Evolutionary conservation across 2,888 invertebrate genomes (phyloP).

Genomic region (Sthenelais limicola): DNA sequence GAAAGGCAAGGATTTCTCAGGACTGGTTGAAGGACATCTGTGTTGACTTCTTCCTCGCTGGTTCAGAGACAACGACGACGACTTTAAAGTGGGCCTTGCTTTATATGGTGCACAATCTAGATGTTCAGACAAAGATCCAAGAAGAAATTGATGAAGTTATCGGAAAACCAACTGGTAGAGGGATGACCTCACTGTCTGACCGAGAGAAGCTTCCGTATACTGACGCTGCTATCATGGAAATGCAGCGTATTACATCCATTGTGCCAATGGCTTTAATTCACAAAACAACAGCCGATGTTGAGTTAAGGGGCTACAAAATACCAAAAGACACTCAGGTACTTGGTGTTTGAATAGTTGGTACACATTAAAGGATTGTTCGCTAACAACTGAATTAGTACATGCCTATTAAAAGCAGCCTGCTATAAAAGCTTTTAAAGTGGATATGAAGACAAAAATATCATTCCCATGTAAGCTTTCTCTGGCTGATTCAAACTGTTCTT

Average conservation of each 20-base stretch:
- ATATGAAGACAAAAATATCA: no score
- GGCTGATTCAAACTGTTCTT: no score
- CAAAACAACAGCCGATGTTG: conserved; percentile 52
- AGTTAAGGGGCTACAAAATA: conserved; percentile 32
- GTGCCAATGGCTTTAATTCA: conserved; percentile 55
- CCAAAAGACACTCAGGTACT: conserved; percentile 27
- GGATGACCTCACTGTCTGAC: conserved; percentile 43
- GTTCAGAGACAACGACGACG: conserved; percentile 32
- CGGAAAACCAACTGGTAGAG: neutral
- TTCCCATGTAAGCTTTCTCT: no score
- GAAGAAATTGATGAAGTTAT: neutral
- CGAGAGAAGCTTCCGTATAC: conserved; percentile 53
- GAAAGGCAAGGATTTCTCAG: neutral
- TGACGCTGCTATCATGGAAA: conserved; percentile 57
- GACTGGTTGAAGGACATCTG: no score
- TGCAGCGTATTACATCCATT: conserved; percentile 55
- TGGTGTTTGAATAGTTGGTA: no score
- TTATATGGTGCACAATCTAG: conserved; percentile 16
- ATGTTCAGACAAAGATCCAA: conserved; percentile 16
- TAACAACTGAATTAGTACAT: no score
- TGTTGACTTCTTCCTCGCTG: conserved; percentile 21
- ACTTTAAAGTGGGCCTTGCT: conserved; percentile 25
- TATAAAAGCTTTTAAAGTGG: no score
- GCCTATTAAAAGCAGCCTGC: no score
- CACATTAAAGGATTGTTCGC: no score